These are phyloP conservation scores for Esox lucius DNA, from an alignment of 2,797 vertebrate species.

Conservation along the genomic window DNA sequence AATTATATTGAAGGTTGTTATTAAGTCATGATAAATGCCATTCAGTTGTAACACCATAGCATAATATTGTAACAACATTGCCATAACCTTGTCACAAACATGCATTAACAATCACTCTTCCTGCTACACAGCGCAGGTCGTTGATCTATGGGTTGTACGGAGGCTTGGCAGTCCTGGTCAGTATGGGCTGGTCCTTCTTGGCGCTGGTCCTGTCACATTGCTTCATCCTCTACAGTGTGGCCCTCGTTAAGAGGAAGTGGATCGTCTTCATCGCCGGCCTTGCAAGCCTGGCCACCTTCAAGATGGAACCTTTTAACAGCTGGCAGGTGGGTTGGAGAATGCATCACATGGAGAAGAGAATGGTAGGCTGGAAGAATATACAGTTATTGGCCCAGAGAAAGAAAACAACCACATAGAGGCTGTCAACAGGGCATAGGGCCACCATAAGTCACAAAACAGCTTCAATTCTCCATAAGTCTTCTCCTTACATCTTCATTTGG, in stretches of 20 bases:
- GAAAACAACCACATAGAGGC: no score
- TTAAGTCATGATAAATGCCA: not conserved
- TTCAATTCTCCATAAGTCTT: no score
- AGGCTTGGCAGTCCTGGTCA: slow-evolving; percentile 80
- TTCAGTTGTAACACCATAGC: not conserved
- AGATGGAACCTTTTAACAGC: slow-evolving; percentile 89
- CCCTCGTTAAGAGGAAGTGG: slow-evolving; percentile 86
- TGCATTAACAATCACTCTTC: slow-evolving; percentile 41
- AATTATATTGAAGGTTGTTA: not conserved
- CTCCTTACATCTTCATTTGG: no score
- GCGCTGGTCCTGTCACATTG: slow-evolving; percentile 90
- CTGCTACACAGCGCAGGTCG: slow-evolving; percentile 86
- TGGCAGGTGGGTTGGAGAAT: slow-evolving; percentile 84
- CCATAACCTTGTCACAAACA: not conserved
- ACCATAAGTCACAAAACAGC: no score
- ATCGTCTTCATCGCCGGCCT: slow-evolving; percentile 86
- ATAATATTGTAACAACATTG: slow-evolving; percentile 35
- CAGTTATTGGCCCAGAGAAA: no score
- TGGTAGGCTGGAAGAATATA: no score
- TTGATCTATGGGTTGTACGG: slow-evolving; percentile 89
- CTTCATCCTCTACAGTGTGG: slow-evolving; percentile 84
- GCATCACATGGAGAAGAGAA: no score
- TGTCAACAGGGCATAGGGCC: no score
- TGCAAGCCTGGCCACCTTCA: slow-evolving; percentile 88
- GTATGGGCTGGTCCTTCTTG: slow-evolving; percentile 89